Conservation (phyloP, 2,888 invertebrate species). For the Diadegma fenestrale region DNA sequence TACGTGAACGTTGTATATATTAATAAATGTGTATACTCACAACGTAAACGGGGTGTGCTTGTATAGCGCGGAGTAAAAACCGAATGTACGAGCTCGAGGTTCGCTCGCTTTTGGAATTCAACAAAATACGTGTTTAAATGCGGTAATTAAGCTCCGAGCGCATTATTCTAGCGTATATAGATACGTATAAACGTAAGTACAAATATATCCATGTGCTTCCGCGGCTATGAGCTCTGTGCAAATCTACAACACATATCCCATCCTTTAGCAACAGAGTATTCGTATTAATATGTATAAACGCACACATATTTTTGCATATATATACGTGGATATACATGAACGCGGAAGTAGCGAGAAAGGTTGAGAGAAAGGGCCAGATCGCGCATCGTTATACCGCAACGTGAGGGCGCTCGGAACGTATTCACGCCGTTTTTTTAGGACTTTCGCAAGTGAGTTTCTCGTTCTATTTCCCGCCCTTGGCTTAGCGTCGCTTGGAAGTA, state of each 20-base stretch:
- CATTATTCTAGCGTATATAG: slow-evolving; percentile 51
- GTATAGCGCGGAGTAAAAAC: slow-evolving; percentile 32
- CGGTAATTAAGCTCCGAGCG: slow-evolving; percentile 64
- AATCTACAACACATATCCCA: slow-evolving; percentile 34
- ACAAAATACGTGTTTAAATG: slow-evolving; percentile 68
- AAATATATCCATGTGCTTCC: slow-evolving; percentile 20
- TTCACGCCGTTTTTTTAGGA: slow-evolving; percentile 62
- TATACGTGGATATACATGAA: neutral
- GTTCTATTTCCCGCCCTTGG: slow-evolving; percentile 58
- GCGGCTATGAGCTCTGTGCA: slow-evolving; percentile 43
- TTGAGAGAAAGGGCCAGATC: slow-evolving; percentile 47
- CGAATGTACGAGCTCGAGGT: slow-evolving; percentile 45
- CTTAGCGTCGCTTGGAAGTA: slow-evolving; percentile 42
- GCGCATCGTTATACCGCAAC: slow-evolving; percentile 63
- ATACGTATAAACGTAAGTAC: neutral
- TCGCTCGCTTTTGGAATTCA: slow-evolving; percentile 63
- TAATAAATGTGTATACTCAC: neutral
- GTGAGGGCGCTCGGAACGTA: slow-evolving; percentile 49
- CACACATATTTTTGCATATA: neutral
- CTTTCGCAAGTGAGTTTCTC: slow-evolving; percentile 42
- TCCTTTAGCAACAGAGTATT: slow-evolving; percentile 19
- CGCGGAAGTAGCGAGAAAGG: slow-evolving; percentile 19
- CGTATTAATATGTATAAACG: slow-evolving; percentile 13
- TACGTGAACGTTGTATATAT: neutral
- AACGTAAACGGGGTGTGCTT: neutral